Conservation (phyloP, 2,797 vertebrate species). For the Oreonectes daqikongensis region DNA sequence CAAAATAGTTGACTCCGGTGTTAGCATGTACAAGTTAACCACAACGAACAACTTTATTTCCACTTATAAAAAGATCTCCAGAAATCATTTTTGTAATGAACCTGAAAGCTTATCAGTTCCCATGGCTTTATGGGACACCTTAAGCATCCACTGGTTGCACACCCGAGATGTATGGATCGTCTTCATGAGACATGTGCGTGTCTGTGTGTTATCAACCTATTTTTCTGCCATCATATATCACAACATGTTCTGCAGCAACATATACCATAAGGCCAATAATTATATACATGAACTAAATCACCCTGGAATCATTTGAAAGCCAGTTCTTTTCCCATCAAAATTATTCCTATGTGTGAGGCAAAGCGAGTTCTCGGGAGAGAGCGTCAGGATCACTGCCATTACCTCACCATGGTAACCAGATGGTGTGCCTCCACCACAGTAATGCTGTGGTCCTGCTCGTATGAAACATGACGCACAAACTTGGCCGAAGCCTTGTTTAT, state of each 20-base stretch:
- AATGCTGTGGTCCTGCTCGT: conserved; percentile 49
- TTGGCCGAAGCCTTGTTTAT: conserved; percentile 49
- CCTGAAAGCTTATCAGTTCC: not conserved
- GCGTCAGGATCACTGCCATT: conserved; percentile 30
- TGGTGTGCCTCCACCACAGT: conserved; percentile 49
- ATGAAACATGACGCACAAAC: conserved; percentile 47
- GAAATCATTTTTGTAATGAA: not conserved
- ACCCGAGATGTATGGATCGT: not conserved
- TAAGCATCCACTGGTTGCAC: not conserved
- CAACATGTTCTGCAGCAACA: not conserved
- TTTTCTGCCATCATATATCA: not conserved
- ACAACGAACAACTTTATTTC: too few species aligned
- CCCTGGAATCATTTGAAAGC: conserved; percentile 24
- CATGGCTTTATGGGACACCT: not conserved
- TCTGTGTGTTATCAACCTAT: not conserved
- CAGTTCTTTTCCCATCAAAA: conserved; percentile 35
- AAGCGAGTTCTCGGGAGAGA: conserved; percentile 25
- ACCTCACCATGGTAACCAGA: conserved; percentile 50
- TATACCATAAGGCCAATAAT: conserved; percentile 10
- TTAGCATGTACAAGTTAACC: too few species aligned
- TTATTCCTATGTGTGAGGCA: conserved; percentile 18
- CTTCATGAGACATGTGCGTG: not conserved
- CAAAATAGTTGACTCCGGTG: too few species aligned
- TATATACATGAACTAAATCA: not conserved
- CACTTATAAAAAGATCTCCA: not conserved